Percentiles rank a stretch among this genome's conserved stretches.
Evolutionary conservation across 2,113 vertebrate genomes (phyloP).

Genomic region (Brienomyrus brachyistius): DNA sequence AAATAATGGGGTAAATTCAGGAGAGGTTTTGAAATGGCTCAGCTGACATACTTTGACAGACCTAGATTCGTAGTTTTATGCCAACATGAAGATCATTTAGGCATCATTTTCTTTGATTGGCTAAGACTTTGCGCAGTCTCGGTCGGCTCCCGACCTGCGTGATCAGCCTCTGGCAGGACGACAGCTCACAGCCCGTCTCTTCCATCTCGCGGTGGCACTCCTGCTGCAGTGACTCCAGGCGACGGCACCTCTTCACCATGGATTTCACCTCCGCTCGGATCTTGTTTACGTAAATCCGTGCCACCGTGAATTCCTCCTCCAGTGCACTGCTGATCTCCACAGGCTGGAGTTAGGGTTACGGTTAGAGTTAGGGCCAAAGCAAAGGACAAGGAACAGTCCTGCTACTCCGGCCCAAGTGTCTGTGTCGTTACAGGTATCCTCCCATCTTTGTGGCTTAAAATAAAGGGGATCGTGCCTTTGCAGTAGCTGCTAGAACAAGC

Average conservation of each 20-base stretch:
- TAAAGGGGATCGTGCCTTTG: background rate
- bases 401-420: background rate
- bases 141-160: slow-evolving; percentile 67
- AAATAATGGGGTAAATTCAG: background rate
- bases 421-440: background rate
- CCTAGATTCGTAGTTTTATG: background rate
- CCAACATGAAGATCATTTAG: background rate
- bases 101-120: background rate
- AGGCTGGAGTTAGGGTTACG: slow-evolving; percentile 50
- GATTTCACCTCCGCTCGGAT: slow-evolving; percentile 93
- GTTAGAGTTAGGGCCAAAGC: slow-evolving; percentile 26
- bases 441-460: background rate
- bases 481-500: background rate
- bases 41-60: background rate
- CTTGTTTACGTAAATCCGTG: slow-evolving; percentile 88
- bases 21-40: background rate
- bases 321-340: slow-evolving; percentile 90
- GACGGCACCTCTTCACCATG: slow-evolving; percentile 84
- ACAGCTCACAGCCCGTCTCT: slow-evolving; percentile 81
- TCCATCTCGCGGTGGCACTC: slow-evolving; percentile 95
- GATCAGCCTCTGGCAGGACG: slow-evolving; percentile 92
- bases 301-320: slow-evolving; percentile 89
- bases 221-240: slow-evolving; percentile 83
- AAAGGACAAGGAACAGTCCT: background rate
- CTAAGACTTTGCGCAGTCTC: background rate